A percentile compares a stretch with the other conserved stretches of the same genome.
Evolutionary conservation across 2,888 invertebrate species (phyloP).

Genomic region (Yponomeuta plumbellus): DNA sequence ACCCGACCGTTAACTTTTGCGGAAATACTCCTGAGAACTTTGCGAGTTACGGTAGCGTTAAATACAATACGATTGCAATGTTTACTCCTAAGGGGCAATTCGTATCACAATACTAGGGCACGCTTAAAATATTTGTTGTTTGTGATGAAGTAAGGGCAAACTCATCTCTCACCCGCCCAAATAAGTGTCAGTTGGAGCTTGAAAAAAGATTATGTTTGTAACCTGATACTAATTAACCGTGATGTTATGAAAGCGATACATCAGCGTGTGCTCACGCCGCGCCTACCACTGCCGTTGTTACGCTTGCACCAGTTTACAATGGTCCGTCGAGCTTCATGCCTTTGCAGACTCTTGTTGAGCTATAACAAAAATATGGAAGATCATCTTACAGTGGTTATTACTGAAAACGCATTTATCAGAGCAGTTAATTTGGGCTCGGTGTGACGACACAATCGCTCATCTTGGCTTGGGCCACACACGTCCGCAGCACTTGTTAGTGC

Average conservation of each 20-base stretch:
- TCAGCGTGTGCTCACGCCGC: conserved; percentile 52
- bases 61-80: neutral
- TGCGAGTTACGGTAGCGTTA: conserved; percentile 8
- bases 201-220: conserved; percentile 61
- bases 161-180: conserved; percentile 25
- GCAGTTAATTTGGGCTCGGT: conserved; percentile 68
- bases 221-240: conserved; percentile 68
- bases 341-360: conserved; percentile 21
- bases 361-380: conserved; percentile 22
- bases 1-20: conserved; percentile 31
- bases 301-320: conserved; percentile 30
- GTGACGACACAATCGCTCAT: conserved; percentile 70
- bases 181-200: conserved; percentile 25
- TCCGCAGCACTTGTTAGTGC: conserved; percentile 13
- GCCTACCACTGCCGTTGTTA: conserved; percentile 39
- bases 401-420: conserved; percentile 64
- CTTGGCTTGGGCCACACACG: conserved; percentile 20
- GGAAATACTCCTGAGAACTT: conserved; percentile 10
- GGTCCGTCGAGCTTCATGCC: conserved; percentile 31
- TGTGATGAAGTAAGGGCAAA: conserved; percentile 16
- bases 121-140: neutral
- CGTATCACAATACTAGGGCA: too few species aligned
- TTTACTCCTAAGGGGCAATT: neutral
- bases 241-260: conserved; percentile 67
- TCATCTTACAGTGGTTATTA: conserved; percentile 40